Base-by-base conservation (phyloP, 2,113 vertebrate species). In the Formicarius rufipectus region DNA sequence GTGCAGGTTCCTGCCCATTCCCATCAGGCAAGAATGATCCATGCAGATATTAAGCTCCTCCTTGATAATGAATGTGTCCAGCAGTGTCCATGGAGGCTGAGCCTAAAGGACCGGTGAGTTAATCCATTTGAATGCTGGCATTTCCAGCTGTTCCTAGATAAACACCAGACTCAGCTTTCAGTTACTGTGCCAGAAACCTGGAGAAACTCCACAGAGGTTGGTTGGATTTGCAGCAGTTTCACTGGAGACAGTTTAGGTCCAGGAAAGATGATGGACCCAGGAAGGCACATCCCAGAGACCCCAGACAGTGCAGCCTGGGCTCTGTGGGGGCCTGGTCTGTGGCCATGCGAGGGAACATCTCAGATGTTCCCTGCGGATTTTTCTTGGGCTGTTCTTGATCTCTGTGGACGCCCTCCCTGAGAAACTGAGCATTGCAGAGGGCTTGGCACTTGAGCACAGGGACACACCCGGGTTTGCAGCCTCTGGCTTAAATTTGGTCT, bases 131-230 rank as follows among this genome's bases (percentile, higher is more conserved):
- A 71, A 39, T 0, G 0, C 49, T 22, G 72, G 59, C 69, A 25
- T 82, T 84, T 77, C 69, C 90, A 93, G 75, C 87, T 82, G 8
- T 83, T 83, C 63, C 30, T 75, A 53, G 45, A 23, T 6, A 45
- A 79, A 84, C 6, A 69, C 81, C 2, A 4, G 72, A 9, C 67
- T 93, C 87, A 64, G 93, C 85, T 74, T 50, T 66, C 92, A 67
- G 55, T 72, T 37, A 49, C 85, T 55, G 64, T 96, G 93, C 95
- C 90, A 90, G 92, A 96, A 96, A 87, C 76, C 93, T 81, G 95
- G 93, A 95, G 92, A 71, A 63, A 31, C 78, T 92, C 89, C 84
- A 39, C 91, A 64, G 91, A 44, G 84, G 3, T 73, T n/a, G 87
- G 67, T 7, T 20, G 47, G 37, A 33, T 74, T 89, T 56, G 14